phyloP scores from a whole-genome alignment of 2,888 invertebrate genomes.

The Glyphotaelius pellucidus region DNA sequence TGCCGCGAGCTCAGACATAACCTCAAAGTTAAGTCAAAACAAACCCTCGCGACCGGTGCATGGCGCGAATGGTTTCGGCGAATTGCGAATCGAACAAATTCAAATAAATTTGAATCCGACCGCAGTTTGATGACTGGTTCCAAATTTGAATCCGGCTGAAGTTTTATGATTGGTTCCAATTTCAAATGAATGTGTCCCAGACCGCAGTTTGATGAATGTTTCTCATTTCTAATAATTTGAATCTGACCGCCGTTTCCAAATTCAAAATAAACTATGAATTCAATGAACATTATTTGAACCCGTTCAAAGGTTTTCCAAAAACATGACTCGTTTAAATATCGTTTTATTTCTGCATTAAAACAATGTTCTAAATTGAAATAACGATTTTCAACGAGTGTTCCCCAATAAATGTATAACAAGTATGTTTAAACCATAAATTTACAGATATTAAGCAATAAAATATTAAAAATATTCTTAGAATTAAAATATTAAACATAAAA shows the following conservation, averaged over 20 bases:
- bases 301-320: neutral
- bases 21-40: conserved; percentile 53
- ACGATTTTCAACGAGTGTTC: conserved; percentile 32
- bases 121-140: conserved; percentile 8
- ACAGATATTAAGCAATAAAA: neutral
- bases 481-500: neutral
- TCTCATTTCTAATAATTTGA: neutral
- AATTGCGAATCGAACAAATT: conserved; percentile 35
- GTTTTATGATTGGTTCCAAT: neutral
- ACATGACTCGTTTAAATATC: conserved; percentile 26
- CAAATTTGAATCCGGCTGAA: neutral
- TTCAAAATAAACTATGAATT: conserved; percentile 19
- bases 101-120: conserved; percentile 32
- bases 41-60: conserved; percentile 40
- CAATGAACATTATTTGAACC: neutral
- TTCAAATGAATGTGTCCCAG: neutral
- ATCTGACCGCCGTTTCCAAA: neutral
- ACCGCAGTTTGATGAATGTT: neutral
- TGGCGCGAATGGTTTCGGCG: conserved; percentile 39
- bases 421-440: neutral
- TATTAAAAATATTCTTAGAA: neutral
- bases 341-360: conserved; percentile 23
- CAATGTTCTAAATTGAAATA: neutral
- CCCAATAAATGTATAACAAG: neutral
- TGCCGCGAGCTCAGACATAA: conserved; percentile 51